Base-by-base conservation (phyloP, 2,888 invertebrate genomes). In the Exocentrus adspersus region DNA sequence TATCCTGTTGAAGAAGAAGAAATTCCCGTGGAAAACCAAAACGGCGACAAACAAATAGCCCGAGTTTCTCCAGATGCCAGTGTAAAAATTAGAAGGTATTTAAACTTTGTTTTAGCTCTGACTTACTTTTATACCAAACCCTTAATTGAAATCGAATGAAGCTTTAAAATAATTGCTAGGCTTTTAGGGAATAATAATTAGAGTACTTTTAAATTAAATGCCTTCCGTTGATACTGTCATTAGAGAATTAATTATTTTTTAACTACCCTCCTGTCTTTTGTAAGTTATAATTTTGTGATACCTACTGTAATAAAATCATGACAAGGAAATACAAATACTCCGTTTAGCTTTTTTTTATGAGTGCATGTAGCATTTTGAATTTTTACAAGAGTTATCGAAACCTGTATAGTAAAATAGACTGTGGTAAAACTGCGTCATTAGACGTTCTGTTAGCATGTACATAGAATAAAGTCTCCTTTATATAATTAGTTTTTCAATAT, bases 51-150 rank as follows among this genome's bases (percentile, higher is more conserved):
- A 58, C 72, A 76, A 54, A 65, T 75, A 67, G 68, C 72, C 51
- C 71, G 71, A 63, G 66, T 76, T 24, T 73, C 78, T 12, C 70
- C 77, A 37, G 77, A 77, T 28, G 71, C 77, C 60, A 76, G 77
- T 68, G 73, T 81, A 63, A 81, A 81, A 75, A 79, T 82, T 58
- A 76, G 80, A 79, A 83, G 82, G 82, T 82, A 80, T 71, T 75
- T 79, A 70, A 76, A 75, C 64, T 75, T 78, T 71, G 66, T 78
- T 71, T 69, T 77, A 67, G 75, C 75, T 56, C 70, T 77, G 62
- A 74, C 74, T 65, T 77, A 76, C 65, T 72, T 78, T 70, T 78
- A 77, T 71, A 77, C 75, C 42, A 78, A 78, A 65, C 78, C 79
- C 64, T 70, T 78, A 57, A 76, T 74, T 65, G 74, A 76, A 50